A percentile compares a stretch with the other conserved stretches of the same genome.
Conservation (phyloP, 2,797 vertebrate genomes). For the Nothura maculosa region DNA sequence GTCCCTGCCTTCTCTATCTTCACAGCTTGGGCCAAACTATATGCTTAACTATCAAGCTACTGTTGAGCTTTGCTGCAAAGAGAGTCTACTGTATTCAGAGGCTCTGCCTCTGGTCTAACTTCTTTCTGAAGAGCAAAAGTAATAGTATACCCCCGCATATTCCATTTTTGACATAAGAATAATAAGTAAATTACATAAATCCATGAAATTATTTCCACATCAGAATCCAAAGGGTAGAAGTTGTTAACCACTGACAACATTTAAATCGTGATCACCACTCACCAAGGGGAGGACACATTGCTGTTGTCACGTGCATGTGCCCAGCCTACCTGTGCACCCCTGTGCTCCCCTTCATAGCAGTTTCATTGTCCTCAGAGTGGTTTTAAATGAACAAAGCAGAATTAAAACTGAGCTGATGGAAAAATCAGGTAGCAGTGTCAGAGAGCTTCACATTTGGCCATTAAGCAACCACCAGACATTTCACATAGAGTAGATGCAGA, state of each 20-base stretch:
- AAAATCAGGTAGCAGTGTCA: not conserved
- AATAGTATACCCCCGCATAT: not conserved
- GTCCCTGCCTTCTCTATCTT: not conserved
- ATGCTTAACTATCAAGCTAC: not conserved
- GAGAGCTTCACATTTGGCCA: not conserved
- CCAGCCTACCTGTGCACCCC: not conserved
- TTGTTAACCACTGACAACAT: not conserved
- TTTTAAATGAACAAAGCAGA: not conserved
- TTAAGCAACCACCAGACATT: not conserved
- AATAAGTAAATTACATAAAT: not conserved
- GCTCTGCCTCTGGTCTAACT: not conserved
- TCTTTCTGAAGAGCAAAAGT: not conserved
- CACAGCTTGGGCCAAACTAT: not conserved
- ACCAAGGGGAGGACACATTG: not conserved
- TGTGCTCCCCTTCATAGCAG: not conserved
- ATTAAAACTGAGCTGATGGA: not conserved
- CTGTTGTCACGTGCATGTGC: not conserved
- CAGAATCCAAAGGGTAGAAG: not conserved
- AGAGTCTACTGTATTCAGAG: not conserved
- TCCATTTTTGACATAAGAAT: not conserved
- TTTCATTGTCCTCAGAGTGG: not conserved
- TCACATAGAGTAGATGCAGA: not conserved
- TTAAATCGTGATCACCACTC: not conserved
- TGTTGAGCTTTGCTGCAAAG: not conserved
- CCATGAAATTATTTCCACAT: not conserved